Evolutionary conservation across 2,888 invertebrate genomes (phyloP).

Genomic region (Lochmaea crataegi): DNA sequence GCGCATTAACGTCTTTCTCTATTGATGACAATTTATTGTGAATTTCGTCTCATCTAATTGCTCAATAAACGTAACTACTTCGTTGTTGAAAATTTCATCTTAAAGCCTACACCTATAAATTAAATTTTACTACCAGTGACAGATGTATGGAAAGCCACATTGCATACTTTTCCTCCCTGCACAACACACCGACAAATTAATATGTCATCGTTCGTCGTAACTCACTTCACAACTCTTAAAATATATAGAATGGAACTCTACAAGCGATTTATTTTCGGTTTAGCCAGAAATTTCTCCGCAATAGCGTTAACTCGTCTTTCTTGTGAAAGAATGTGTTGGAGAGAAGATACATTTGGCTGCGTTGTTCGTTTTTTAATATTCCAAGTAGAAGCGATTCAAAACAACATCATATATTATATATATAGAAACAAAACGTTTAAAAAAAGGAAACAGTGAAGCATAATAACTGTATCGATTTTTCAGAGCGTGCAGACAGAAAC

Average conservation of each 20-base stretch:
- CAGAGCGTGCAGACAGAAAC: background rate
- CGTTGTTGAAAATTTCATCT: constrained; percentile 15
- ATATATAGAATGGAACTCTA: constrained; percentile 21
- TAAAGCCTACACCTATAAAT: constrained; percentile 21
- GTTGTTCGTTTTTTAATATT: constrained; percentile 1
- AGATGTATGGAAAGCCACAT: constrained; percentile 40
- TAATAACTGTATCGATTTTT: background rate
- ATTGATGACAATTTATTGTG: background rate
- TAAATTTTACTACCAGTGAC: constrained; percentile 31
- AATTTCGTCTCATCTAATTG: background rate
- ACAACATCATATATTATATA: constrained; percentile 4
- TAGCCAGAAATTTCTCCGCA: background rate
- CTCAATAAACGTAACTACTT: background rate
- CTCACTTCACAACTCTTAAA: constrained; percentile 43
- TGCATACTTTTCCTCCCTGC: constrained; percentile 15
- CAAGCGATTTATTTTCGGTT: constrained; percentile 18
- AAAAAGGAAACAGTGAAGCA: too few relatives aligned
- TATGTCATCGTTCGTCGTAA: constrained; percentile 50
- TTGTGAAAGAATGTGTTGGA: background rate
- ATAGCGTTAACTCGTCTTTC: background rate
- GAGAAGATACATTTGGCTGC: constrained; percentile 6
- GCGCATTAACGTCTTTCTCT: too few relatives aligned
- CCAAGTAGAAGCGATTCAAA: background rate
- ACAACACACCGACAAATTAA: constrained; percentile 47
- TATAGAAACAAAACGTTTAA: background rate